These are phyloP conservation scores for Oncorhynchus clarkii DNA, from an alignment of 2,113 vertebrate genomes.

Conservation along the genomic window DNA sequence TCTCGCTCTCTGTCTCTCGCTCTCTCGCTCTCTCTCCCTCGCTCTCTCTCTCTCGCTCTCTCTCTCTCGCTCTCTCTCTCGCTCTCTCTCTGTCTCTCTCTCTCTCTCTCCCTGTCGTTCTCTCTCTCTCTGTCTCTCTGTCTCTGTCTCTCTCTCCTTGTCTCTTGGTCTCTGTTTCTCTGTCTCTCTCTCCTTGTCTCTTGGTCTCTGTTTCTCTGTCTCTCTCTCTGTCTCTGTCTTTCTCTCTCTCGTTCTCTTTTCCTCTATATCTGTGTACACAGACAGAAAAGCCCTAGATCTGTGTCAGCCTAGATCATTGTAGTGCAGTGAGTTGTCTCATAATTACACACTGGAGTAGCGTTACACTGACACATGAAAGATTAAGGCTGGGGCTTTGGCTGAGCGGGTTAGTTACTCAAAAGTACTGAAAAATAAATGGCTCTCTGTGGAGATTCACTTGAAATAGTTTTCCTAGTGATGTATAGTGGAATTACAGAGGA, in stretches of 20 bases:
- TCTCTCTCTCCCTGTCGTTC: too few species aligned
- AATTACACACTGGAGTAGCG: slow-evolving; percentile 73
- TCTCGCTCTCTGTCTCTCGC: neutral
- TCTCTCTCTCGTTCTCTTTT: neutral
- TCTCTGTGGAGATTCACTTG: slow-evolving; percentile 26
- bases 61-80: too few species aligned
- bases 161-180: too few species aligned
- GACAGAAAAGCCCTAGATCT: slow-evolving; percentile 46
- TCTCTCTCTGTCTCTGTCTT: neutral
- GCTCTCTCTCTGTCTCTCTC: too few species aligned
- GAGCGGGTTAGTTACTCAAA: slow-evolving; percentile 33
- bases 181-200: too few species aligned
- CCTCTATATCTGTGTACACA: neutral
- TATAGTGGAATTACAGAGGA: neutral
- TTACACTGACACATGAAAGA: slow-evolving; percentile 56
- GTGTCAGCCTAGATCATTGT: slow-evolving; percentile 51
- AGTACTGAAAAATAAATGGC: slow-evolving; percentile 39
- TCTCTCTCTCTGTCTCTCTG: too few species aligned
- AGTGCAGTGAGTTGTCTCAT: slow-evolving; percentile 53
- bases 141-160: too few species aligned
- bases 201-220: too few species aligned
- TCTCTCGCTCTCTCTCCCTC: neutral
- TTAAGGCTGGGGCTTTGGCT: slow-evolving; percentile 49
- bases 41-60: too few species aligned
- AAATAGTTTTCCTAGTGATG: slow-evolving; percentile 32